A percentile compares a stretch with the other conserved stretches of the same genome.
Evolutionary conservation across 2,888 invertebrate genomes (phyloP).

Genomic region (Helleia helle): DNA sequence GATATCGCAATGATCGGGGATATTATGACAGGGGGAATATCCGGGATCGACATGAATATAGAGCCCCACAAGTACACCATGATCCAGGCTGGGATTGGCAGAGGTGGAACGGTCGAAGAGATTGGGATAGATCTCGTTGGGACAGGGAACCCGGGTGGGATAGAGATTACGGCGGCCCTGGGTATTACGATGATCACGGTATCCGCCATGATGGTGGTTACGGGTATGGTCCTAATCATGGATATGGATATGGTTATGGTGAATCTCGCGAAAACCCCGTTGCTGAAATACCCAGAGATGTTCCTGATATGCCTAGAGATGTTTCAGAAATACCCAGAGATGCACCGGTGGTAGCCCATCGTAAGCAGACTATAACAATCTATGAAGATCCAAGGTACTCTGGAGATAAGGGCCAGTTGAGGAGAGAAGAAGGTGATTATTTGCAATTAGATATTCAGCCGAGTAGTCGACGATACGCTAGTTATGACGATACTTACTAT

Average conservation of each 20-base stretch:
- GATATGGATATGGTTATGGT: conserved; percentile 54
- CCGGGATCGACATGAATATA: conserved; percentile 44
- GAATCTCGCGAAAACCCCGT: conserved; percentile 50
- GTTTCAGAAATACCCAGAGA: conserved; percentile 47
- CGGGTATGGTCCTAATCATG: conserved; percentile 50
- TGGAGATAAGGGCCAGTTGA: conserved; percentile 49
- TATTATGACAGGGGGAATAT: conserved; percentile 48
- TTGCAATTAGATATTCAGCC: conserved; percentile 60
- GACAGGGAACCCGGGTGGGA: conserved; percentile 34
- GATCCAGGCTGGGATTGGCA: conserved; percentile 52
- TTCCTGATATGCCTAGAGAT: too few relatives aligned
- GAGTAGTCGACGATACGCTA: conserved; percentile 57
- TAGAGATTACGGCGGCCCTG: conserved; percentile 52
- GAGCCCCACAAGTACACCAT: conserved; percentile 33
- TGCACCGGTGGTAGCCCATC: conserved; percentile 53
- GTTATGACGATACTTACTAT: conserved; percentile 61
- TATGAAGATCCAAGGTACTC: conserved; percentile 66
- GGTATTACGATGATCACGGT: conserved; percentile 57
- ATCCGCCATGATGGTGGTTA: conserved; percentile 54
- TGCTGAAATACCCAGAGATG: conserved; percentile 44
- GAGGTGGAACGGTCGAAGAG: conserved; percentile 37
- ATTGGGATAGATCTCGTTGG: conserved; percentile 38
- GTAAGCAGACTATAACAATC: conserved; percentile 66
- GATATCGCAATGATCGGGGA: conserved; percentile 51
- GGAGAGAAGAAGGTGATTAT: conserved; percentile 54